Conservation (phyloP, 2,797 vertebrate genomes). For the Euthynnus affinis region DNA sequence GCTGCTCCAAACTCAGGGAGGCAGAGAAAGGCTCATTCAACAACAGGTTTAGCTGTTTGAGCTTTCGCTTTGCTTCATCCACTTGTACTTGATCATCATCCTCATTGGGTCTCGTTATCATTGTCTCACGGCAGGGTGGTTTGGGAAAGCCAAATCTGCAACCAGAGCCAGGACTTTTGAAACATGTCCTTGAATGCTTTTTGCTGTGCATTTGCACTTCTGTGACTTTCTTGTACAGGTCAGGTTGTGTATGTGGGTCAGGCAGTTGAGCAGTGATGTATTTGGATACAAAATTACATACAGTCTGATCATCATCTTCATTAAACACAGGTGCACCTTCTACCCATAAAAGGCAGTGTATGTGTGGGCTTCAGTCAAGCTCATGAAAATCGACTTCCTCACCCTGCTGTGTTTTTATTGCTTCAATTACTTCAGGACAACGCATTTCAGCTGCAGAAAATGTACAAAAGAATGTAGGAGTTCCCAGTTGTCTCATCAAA, state of each 20-base stretch:
- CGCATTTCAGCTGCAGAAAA: constrained; percentile 34
- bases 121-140: constrained; percentile 24
- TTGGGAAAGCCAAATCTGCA: constrained; percentile 56
- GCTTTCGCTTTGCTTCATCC: no score
- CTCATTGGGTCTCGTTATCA: constrained; percentile 1
- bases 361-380: constrained; percentile 23
- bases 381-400: not conserved
- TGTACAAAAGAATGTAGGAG: constrained; percentile 6
- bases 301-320: constrained; percentile 10
- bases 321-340: not conserved
- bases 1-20: not conserved
- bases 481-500: constrained; percentile 1
- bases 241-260: constrained; percentile 21
- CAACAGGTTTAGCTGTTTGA: not conserved
- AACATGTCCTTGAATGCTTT: constrained; percentile 27
- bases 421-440: not conserved
- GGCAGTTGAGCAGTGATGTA: constrained; percentile 45
- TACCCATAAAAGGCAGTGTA: constrained; percentile 12
- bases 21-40: no score
- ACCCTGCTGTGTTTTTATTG: no score
- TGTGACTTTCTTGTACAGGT: constrained; percentile 42
- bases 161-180: constrained; percentile 10
- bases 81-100: not conserved
- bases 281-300: constrained; percentile 27
- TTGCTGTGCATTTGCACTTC: constrained; percentile 49